A percentile compares a stretch with the other conserved stretches of the same genome.
Evolutionary conservation across 1,140 invertebrate species (phyloP).

Genomic region (Chelonus insularis): DNA sequence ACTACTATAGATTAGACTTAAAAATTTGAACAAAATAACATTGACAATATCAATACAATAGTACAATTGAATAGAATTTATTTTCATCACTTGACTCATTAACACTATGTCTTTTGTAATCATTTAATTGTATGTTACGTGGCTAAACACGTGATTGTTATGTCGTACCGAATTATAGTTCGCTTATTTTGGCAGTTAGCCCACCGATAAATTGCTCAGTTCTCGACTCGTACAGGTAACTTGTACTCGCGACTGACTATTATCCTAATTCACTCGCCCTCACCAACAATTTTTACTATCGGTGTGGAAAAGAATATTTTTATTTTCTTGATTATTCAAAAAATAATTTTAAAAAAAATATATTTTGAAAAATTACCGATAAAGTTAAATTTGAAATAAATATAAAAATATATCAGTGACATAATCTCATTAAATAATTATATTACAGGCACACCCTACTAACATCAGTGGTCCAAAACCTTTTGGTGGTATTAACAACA

Average conservation of each 20-base stretch:
- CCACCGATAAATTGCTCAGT: slow-evolving; percentile 49
- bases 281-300: no score
- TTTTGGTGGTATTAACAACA: slow-evolving; percentile 60
- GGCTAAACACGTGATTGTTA: slow-evolving; percentile 49
- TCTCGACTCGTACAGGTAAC: slow-evolving; percentile 58
- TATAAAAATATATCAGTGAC: no score
- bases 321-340: slow-evolving; percentile 8
- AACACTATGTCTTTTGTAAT: slow-evolving; percentile 23
- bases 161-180: slow-evolving; percentile 55
- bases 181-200: slow-evolving; percentile 52
- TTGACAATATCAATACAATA: slow-evolving; percentile 17
- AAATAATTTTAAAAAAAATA: no score
- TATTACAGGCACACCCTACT: slow-evolving; percentile 42
- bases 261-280: slow-evolving; percentile 4
- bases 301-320: no score
- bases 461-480: slow-evolving; percentile 64
- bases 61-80: slow-evolving; percentile 7
- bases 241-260: slow-evolving; percentile 39
- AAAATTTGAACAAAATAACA: background rate
- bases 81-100: slow-evolving; percentile 26
- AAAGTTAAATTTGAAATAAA: no score
- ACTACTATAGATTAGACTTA: background rate
- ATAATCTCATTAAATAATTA: slow-evolving; percentile 20
- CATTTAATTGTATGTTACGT: slow-evolving; percentile 13
- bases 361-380: no score